Conservation (phyloP, 1,140 invertebrate genomes). For the Drosophila novamexicana region DNA sequence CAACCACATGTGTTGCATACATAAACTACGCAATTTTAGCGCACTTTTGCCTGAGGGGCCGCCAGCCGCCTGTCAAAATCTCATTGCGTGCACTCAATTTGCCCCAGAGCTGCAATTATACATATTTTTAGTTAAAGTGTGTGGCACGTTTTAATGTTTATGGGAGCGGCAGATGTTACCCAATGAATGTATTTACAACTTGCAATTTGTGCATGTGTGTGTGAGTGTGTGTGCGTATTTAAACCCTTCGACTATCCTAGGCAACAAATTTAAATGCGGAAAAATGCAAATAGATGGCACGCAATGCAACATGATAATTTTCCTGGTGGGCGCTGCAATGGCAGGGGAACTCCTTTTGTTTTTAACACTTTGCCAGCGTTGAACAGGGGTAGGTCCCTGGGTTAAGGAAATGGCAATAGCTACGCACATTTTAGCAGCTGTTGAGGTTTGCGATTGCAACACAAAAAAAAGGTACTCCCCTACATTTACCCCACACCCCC, state of each 20-base stretch:
- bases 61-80: constrained; percentile 71
- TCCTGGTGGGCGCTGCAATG: constrained; percentile 42
- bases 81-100: constrained; percentile 51
- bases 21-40: constrained; percentile 77
- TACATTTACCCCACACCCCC: background rate
- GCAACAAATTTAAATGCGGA: constrained; percentile 62
- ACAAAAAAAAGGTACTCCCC: constrained; percentile 28
- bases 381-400: constrained; percentile 45
- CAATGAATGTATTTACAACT: constrained; percentile 40
- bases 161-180: constrained; percentile 66
- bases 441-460: constrained; percentile 67
- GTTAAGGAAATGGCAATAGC: constrained; percentile 55
- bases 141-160: constrained; percentile 23
- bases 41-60: constrained; percentile 53
- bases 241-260: constrained; percentile 51
- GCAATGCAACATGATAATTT: constrained; percentile 74
- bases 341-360: constrained; percentile 69
- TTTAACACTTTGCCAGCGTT: constrained; percentile 66
- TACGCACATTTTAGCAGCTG: constrained; percentile 79
- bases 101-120: constrained; percentile 63
- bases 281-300: constrained; percentile 73
- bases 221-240: background rate
- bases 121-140: constrained; percentile 55
- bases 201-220: background rate
- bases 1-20: background rate